phyloP scores from a whole-genome alignment of 1,140 invertebrate genomes.

The Belonocnema kinseyi region DNA sequence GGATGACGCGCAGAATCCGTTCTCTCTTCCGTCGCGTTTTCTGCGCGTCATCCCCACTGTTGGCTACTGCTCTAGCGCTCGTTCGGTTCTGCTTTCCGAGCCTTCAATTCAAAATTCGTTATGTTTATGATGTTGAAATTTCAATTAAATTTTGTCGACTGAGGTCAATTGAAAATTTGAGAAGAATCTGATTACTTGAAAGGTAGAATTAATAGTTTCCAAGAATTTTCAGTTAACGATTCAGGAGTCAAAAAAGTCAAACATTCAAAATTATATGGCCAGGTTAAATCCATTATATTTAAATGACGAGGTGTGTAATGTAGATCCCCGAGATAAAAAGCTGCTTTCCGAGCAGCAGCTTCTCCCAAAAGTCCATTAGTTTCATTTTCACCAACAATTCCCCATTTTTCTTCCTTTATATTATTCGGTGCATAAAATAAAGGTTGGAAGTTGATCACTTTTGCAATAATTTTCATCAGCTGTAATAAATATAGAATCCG shows the following conservation, averaged over 20 bases:
- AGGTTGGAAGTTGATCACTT: conserved; percentile 82
- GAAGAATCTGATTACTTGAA: conserved; percentile 78
- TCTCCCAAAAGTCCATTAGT: conserved; percentile 84
- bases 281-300: conserved; percentile 83
- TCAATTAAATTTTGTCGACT: no score
- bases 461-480: conserved; percentile 81
- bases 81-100: no score
- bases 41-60: no score
- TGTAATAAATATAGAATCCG: conserved; percentile 62
- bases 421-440: conserved; percentile 80
- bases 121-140: no score
- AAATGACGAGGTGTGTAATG: conserved; percentile 83
- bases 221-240: conserved; percentile 85
- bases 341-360: conserved; percentile 80
- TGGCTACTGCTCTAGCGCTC: no score
- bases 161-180: no score
- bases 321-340: conserved; percentile 86
- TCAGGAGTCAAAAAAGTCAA: conserved; percentile 89
- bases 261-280: conserved; percentile 87
- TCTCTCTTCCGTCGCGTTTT: no score
- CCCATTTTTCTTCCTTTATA: conserved; percentile 80
- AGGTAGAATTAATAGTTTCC: conserved; percentile 87
- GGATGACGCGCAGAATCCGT: no score
- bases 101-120: no score
- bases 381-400: conserved; percentile 77